Base-by-base conservation (phyloP, 1,140 invertebrate genomes). In the Matsumurasca onukii region DNA sequence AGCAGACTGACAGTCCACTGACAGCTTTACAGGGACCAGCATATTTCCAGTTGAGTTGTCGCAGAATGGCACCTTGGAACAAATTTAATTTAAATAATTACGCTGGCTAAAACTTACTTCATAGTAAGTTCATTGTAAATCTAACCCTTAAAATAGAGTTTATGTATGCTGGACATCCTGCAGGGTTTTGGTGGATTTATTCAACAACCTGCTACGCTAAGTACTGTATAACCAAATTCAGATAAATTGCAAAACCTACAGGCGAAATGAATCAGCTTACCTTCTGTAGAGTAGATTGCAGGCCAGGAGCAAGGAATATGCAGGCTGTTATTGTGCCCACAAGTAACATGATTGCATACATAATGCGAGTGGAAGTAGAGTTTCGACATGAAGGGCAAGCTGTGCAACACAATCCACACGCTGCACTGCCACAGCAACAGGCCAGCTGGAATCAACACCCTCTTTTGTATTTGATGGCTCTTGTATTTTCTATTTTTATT, bases 311-410 rank as follows among this genome's bases (percentile, higher is more conserved):
- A 15, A 99, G 84, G 78, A 96, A 95, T 57, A 99, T 91, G 69
- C 94, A 95, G 1, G 94, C 91, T 3, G 90, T 86, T 31, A 98
- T 86, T 12, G 95, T 95, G 25, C 93, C 90, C 9, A 98, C 71
- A 27, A 99, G 82, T 70, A 99, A 80, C 88, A 99, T 91, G 12
- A 99, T 74, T 1, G 97, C 93, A 80, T 99, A 99, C 90, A 98
- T 98, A 69, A 99, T 91, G 20, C 97, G 86, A 12, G 93, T 91
- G 2, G 96, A 97, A 9, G 96, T 98, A 5, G 97, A 98, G 82
- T 98, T 99, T 79, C 92, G 89, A 79, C 97, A 98, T 71, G 94
- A 91, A 70, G 97, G 97, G 80, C 97, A 99, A 62, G 93, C 93
- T 22, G 93, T 88, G 80, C 97, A 99, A 79, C 97, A 99, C 27